Conservation (phyloP, 2,888 invertebrate genomes). For the Scaptodrosophila latifasciaeformis region DNA sequence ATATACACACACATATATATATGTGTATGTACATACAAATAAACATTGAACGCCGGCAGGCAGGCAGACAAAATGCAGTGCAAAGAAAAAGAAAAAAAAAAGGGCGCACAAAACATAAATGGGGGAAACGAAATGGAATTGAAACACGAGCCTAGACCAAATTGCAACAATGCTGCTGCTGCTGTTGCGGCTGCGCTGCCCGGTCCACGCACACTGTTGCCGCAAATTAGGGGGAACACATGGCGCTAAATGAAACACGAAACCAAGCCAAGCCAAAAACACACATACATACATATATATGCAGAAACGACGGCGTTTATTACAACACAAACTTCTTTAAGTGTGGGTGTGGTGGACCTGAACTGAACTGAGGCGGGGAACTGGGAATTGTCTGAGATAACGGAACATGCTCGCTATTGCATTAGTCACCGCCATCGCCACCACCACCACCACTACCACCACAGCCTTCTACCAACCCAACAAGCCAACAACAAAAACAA, state of each 20-base stretch:
- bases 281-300: conserved; percentile 5
- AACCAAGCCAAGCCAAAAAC: conserved; percentile 33
- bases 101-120: conserved; percentile 26
- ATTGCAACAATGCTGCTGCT: conserved; percentile 30
- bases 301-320: conserved; percentile 13
- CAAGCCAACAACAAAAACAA: too few species aligned
- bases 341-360: conserved; percentile 36
- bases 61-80: conserved; percentile 20
- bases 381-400: conserved; percentile 59
- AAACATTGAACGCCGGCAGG: conserved; percentile 27
- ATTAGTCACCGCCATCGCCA: conserved; percentile 52
- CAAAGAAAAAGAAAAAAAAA: conserved; percentile 21
- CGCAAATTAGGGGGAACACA: conserved; percentile 44
- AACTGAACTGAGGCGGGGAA: too few species aligned
- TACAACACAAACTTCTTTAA: conserved; percentile 25
- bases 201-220: too few species aligned
- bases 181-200: too few species aligned
- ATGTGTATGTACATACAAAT: conserved; percentile 8
- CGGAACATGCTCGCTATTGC: conserved; percentile 56
- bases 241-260: conserved; percentile 43
- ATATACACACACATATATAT: conserved; percentile 6
- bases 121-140: conserved; percentile 48
- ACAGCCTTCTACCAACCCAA: conserved; percentile 4
- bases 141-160: conserved; percentile 50
- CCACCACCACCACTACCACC: conserved; percentile 7